These are phyloP conservation scores for Macrotus californicus DNA, from an alignment of 2,113 vertebrate species.

Conservation along the genomic window DNA sequence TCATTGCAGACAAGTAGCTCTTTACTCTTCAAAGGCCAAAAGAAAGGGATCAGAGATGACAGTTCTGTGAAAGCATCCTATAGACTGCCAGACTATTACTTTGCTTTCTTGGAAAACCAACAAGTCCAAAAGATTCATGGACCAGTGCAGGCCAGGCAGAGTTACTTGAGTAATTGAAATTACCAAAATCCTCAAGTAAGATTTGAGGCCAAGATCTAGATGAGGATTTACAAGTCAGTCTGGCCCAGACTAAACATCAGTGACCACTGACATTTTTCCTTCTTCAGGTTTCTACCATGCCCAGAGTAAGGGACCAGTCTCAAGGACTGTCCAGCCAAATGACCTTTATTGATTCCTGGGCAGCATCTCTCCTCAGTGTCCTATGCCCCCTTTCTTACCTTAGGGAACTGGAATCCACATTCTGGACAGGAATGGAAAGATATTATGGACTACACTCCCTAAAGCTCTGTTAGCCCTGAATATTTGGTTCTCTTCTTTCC, in stretches of 20 bases:
- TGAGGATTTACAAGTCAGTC: neutral
- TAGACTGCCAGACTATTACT: neutral
- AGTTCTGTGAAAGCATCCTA: neutral
- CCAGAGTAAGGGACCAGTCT: neutral
- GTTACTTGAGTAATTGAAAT: conserved; percentile 2
- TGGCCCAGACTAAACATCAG: neutral
- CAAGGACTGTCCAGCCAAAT: neutral
- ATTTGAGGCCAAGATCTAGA: conserved; percentile 8
- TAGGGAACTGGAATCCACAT: neutral
- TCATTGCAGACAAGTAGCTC: neutral
- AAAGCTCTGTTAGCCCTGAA: neutral
- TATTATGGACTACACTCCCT: neutral
- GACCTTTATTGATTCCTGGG: neutral
- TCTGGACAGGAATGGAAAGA: neutral
- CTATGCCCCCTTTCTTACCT: neutral
- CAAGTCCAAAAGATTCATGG: neutral
- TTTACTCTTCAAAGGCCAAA: neutral
- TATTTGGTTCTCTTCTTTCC: neutral
- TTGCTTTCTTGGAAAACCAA: conserved; percentile 23
- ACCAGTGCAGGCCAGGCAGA: neutral
- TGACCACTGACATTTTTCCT: conserved; percentile 1
- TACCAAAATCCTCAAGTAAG: neutral
- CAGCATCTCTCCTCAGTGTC: neutral
- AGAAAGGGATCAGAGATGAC: neutral
- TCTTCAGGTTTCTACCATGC: neutral